phyloP scores from a whole-genome alignment of 2,888 invertebrate species.

The Yponomeuta evonymella region DNA sequence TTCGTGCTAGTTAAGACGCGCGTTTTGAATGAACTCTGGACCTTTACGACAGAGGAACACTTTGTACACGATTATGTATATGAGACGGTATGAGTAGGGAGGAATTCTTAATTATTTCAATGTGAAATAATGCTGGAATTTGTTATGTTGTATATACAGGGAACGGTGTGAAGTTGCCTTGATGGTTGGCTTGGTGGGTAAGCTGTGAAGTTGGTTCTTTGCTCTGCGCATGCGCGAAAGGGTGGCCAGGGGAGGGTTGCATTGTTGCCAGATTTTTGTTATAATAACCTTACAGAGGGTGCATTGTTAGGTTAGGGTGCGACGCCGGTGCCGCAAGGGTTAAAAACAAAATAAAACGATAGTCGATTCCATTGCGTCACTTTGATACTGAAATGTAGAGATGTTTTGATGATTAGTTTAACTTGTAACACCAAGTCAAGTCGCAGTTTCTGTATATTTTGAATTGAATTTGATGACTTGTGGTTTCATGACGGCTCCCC shows the following conservation, averaged over 20 bases:
- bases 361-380: neutral
- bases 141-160: conserved; percentile 72
- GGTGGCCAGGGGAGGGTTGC: conserved; percentile 49
- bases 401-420: neutral
- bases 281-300: neutral
- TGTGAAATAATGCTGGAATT: conserved; percentile 51
- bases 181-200: conserved; percentile 56
- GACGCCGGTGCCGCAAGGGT: neutral
- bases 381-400: neutral
- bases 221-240: conserved; percentile 59
- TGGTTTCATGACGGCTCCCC: too few relatives aligned
- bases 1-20: conserved; percentile 19
- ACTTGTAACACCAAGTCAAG: too few relatives aligned
- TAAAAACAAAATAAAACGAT: neutral
- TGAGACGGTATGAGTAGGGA: conserved; percentile 59
- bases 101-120: conserved; percentile 49
- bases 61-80: conserved; percentile 19
- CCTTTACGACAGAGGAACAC: neutral
- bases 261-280: conserved; percentile 59
- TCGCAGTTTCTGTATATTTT: too few relatives aligned
- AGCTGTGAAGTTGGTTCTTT: conserved; percentile 50
- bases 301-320: conserved; percentile 16
- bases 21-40: conserved; percentile 22
- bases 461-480: too few relatives aligned
- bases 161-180: conserved; percentile 63